phyloP scores from a whole-genome alignment of 2,797 vertebrate species.

The Micrastur ruficollis region DNA sequence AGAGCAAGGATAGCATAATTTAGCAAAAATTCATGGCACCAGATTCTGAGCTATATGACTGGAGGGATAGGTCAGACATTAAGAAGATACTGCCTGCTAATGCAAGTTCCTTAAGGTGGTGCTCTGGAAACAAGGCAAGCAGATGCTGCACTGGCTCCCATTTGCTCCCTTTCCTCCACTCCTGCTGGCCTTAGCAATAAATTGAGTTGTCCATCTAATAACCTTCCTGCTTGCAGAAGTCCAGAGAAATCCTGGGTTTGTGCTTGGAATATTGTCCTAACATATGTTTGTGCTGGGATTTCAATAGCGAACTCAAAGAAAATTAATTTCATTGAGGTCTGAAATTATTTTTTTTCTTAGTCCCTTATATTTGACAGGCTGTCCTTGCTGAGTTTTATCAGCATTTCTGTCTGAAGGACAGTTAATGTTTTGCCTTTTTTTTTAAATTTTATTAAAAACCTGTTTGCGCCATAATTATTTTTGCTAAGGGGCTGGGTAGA shows the following conservation, averaged over 20 bases:
- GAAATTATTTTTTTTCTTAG: not conserved
- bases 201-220: slow-evolving; percentile 4
- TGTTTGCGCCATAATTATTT: not conserved
- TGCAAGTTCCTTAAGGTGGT: slow-evolving; percentile 75
- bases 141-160: not conserved
- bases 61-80: slow-evolving; percentile 80
- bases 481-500: not conserved
- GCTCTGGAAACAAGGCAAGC: slow-evolving; percentile 68
- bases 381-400: not conserved
- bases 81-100: slow-evolving; percentile 81
- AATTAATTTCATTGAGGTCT: slow-evolving; percentile 10
- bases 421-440: not conserved
- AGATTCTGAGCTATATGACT: slow-evolving; percentile 81
- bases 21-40: slow-evolving; percentile 85
- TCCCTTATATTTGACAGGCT: not conserved
- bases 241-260: not conserved
- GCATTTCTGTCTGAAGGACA: not conserved
- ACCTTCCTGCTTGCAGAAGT: not conserved
- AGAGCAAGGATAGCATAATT: slow-evolving; percentile 90
- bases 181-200: not conserved
- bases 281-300: not conserved
- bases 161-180: not conserved
- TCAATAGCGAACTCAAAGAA: not conserved
- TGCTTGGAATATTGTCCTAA: not conserved
- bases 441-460: not conserved